Base-by-base conservation (phyloP, 2,797 vertebrate species). In the Myoxocephalus aenaeus region DNA sequence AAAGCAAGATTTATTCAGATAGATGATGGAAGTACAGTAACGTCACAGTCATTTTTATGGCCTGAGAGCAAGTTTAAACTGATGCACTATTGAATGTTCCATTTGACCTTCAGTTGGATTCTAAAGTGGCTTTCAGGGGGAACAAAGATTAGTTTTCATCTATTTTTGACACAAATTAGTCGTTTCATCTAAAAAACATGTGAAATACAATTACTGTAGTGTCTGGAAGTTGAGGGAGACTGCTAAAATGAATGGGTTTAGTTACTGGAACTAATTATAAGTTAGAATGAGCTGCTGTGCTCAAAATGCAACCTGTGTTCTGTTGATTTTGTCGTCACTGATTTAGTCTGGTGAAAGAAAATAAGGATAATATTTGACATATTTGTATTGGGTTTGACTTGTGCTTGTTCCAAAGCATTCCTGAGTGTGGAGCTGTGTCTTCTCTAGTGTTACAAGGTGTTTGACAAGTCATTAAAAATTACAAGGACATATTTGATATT, bases 1-100 rank as follows among this genome's bases (percentile, higher is more conserved):
- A 65, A 82, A 71, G 78, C 12, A 42, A 48, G 5, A 69, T 53
- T 62, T 36, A 56, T 69, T 75, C 63, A 78, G 17, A 68, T 53
- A 58, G 68, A 56, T 67, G 57, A 84, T 56, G 58, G 36, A 61
- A 65, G 25, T 29, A 42, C 57, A 71, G 29, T 48, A 46, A 59
- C 32, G 65, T 53, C 3, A 51, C 8, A 12, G 7, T 53, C 22
- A 15, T 20, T 69, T 61, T n/a, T n/a, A 42, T 22, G 10, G 22
- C 72, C 72, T 44, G 9, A 0, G 44, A 42, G 56, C 51, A n/a
- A 38, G 13, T 22, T 7, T 29, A 17, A 51, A 54, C 27, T 50
- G 22, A 65, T 42, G 46, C 12, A 25, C 12, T 8, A 42, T 15
- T 77, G 7, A 61, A 58, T 15, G 32, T 59, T 48, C 12, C 3